Evolutionary conservation across 2,888 invertebrate species (phyloP), one percentile per base, ranked within the genome.

Genomic region (Perithous albicinctus): DNA sequence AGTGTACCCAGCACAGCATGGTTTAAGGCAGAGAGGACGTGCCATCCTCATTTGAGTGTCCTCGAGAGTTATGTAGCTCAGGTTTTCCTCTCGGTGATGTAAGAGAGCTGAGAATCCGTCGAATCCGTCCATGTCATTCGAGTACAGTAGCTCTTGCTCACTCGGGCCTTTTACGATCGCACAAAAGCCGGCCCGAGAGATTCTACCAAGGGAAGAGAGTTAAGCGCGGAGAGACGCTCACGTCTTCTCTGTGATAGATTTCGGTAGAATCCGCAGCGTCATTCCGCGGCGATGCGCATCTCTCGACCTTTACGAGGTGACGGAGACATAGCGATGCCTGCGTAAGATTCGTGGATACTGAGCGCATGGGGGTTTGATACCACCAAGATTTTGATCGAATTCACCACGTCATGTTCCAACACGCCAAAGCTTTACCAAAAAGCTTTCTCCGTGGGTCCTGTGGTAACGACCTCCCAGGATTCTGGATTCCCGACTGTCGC

Each of bases 301-400:
- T 54, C 29, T 61, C 72, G 66, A 73, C 54, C 54, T 80, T 67
- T 69, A 67, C 73, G 80, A 77, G 73, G 67, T 72, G 76, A 66
- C 80, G 72, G 63, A 66, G 76, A 66, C 29, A 48, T 46, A 10
- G 23, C n/a, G 64, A 32, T 43, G n/a, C 35, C 26, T 38, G 6
- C 56, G 10, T 4, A n/a, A 23, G 69, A 59, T 23, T 74, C 29
- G 20, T 7, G 43, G 0, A 26, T n/a, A 10, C 6, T 2, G 59
- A 15, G 18, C 12, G n/a, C n/a, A 29, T 29, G n/a, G n/a, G 38
- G 38, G 12, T 43, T 43, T 56, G 38, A 51, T 72, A 67, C 64
- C 15, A 29, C 67, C 10, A 66, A 73, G 38, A 79, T 74, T 72
- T 74, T 43, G 67, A 67, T 79, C 73, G 41, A 51, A 82, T 84